Evolutionary conservation across 1,140 invertebrate genomes (phyloP).

Genomic region (Odontomachus brunneus): DNA sequence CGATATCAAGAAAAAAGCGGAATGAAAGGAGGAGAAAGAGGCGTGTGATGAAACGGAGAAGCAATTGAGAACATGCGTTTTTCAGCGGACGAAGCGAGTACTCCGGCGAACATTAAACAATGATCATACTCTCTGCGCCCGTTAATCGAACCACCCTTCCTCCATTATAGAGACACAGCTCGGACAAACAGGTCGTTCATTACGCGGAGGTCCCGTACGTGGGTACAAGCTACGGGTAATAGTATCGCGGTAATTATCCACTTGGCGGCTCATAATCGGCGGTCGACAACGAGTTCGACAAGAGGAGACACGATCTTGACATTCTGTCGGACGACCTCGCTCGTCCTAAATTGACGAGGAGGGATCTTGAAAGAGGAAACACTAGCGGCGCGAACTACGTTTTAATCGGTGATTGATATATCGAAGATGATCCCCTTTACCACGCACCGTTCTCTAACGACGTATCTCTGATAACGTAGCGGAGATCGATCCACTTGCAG

Average conservation of each 20-base stretch:
- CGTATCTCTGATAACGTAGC: background rate
- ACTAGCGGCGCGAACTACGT: background rate
- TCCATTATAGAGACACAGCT: conserved; percentile 3
- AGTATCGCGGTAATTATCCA: conserved; percentile 76
- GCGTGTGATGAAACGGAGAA: background rate
- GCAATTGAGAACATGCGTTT: background rate
- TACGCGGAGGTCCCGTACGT: conserved; percentile 65
- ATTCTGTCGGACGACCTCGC: conserved; percentile 61
- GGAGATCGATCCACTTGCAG: background rate
- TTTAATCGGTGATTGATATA: background rate
- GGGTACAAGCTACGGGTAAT: conserved; percentile 68
- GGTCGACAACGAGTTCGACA: conserved; percentile 42
- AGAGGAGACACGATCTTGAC: conserved; percentile 75
- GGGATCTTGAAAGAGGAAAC: background rate
- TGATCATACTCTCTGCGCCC: conserved; percentile 53
- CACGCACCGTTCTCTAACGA: background rate
- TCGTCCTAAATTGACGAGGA: background rate
- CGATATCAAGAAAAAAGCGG: too few species aligned
- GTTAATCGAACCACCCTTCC: conserved; percentile 42
- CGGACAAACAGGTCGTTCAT: conserved; percentile 59
- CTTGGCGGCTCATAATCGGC: conserved; percentile 72
- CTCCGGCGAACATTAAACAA: conserved; percentile 61
- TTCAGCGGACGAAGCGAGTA: conserved; percentile 6
- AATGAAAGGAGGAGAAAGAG: background rate
- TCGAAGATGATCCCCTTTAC: background rate